Conservation (phyloP, 2,113 vertebrate genomes). For the Pluvialis apricaria region DNA sequence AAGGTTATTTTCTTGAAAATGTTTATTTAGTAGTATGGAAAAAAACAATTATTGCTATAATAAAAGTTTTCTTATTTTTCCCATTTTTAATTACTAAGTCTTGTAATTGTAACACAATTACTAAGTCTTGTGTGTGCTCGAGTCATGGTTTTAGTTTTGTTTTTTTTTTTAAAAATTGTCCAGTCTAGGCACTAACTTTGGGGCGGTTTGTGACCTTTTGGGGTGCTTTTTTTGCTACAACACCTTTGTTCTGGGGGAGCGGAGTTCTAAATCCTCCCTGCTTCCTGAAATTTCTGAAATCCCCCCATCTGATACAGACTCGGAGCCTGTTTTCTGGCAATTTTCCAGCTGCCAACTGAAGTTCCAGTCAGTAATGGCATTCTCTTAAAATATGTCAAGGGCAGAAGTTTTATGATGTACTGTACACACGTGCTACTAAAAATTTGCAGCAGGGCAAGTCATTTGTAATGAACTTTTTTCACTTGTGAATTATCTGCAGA, state of each 20-base stretch:
- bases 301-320: neutral
- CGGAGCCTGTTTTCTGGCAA: neutral
- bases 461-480: conserved; percentile 45
- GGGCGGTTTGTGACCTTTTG: neutral
- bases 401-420: conserved; percentile 36
- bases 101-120: neutral
- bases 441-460: conserved; percentile 24
- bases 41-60: neutral
- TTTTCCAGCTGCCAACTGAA: conserved; percentile 20
- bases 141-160: neutral
- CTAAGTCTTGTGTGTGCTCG: neutral
- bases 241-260: neutral
- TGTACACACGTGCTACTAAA: conserved; percentile 29
- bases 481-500: conserved; percentile 39
- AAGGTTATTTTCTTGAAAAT: neutral
- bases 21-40: neutral
- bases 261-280: neutral
- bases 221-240: neutral
- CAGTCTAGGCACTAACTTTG: neutral
- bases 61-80: neutral
- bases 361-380: conserved; percentile 4
- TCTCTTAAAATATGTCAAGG: conserved; percentile 1
- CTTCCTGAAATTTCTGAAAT: neutral
- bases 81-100: neutral
- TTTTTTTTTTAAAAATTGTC: neutral